Evolutionary conservation across 1,140 invertebrate genomes (phyloP).

Genomic region (Tenebrio molitor): DNA sequence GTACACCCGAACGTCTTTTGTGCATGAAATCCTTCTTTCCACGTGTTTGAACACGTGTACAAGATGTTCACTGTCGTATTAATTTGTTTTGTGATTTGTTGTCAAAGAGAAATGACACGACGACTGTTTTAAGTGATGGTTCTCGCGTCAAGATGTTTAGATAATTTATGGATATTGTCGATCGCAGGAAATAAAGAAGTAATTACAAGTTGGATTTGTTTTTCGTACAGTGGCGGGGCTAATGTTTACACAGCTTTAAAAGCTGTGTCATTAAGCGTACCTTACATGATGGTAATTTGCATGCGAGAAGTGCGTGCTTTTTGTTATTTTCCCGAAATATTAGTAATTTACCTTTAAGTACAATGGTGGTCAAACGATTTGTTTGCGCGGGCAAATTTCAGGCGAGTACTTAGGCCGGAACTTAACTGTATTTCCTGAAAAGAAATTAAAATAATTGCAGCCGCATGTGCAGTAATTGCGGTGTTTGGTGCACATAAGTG

Average conservation of each 20-base stretch:
- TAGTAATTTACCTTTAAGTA: constrained; percentile 6
- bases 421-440: no score
- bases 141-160: neutral
- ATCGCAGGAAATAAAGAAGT: constrained; percentile 14
- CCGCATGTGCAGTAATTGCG: no score
- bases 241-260: constrained; percentile 12
- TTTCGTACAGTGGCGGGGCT: constrained; percentile 12
- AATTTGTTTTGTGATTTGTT: constrained; percentile 5
- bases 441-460: no score
- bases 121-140: neutral
- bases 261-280: constrained; percentile 20
- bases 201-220: constrained; percentile 7
- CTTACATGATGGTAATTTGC: constrained; percentile 19
- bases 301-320: constrained; percentile 13
- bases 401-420: no score
- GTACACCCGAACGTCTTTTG: constrained; percentile 15
- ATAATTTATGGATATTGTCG: constrained; percentile 12
- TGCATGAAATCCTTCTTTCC: neutral
- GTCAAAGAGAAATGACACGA: constrained; percentile 1
- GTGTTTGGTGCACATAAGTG: no score
- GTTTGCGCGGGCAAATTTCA: no score
- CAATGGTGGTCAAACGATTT: no score
- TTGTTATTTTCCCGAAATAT: constrained; percentile 16
- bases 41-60: constrained; percentile 31
- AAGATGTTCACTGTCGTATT: constrained; percentile 19